Conservation (phyloP, 2,113 vertebrate genomes). For the Neotoma lepida region DNA sequence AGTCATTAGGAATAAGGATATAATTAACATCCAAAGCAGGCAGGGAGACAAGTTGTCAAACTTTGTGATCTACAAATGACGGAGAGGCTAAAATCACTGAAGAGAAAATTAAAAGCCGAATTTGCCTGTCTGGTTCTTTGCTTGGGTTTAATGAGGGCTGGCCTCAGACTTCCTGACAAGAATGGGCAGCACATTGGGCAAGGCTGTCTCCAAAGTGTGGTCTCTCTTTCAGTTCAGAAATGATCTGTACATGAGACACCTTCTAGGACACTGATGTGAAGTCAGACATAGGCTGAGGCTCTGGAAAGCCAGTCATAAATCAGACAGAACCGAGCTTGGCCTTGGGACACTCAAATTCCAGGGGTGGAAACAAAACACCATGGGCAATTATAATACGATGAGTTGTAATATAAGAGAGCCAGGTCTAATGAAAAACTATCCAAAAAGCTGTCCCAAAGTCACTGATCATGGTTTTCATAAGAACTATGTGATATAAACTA, state of each 20-base stretch:
- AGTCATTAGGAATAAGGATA: constrained; percentile 62
- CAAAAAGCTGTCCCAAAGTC: not conserved
- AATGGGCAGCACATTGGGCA: not conserved
- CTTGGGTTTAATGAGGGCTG: constrained; percentile 51
- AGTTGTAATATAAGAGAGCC: not conserved
- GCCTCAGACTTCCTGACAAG: not conserved
- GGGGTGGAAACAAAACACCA: not conserved
- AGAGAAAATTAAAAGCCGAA: constrained; percentile 62
- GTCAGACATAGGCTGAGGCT: not conserved
- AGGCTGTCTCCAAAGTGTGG: constrained; percentile 40
- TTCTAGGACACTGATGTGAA: not conserved
- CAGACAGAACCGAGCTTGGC: not conserved
- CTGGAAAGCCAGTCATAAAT: not conserved
- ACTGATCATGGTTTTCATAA: constrained; percentile 2
- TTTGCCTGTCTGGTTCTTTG: constrained; percentile 40
- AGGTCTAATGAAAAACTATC: constrained; percentile 32
- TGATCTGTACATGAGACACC: constrained; percentile 35
- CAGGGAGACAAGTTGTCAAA: constrained; percentile 58
- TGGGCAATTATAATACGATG: not conserved
- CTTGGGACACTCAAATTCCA: not conserved
- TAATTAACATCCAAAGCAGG: constrained; percentile 64
- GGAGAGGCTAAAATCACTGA: constrained; percentile 22
- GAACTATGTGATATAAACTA: not conserved
- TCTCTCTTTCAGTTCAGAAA: constrained; percentile 33
- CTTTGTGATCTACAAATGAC: constrained; percentile 62